These are phyloP conservation scores for Tenthredo scrophulariae DNA, from an alignment of 2,888 invertebrate genomes.

Conservation along the genomic window DNA sequence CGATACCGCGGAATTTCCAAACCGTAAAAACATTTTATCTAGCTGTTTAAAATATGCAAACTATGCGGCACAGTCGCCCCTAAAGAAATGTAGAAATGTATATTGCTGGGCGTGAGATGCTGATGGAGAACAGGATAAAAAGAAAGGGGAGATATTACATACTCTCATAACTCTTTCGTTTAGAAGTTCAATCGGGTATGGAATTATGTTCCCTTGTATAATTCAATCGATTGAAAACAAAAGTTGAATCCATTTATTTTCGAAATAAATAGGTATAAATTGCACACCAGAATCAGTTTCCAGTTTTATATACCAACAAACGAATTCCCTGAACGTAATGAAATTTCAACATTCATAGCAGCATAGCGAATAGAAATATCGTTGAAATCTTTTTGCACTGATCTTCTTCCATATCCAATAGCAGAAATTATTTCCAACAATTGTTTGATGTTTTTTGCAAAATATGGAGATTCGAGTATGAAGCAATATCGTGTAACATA, in stretches of 20 bases:
- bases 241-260: not conserved
- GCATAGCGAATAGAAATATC: not conserved
- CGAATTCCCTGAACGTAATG: not conserved
- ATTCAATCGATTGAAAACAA: not conserved
- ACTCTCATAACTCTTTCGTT: not conserved
- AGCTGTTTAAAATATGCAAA: conserved; percentile 52
- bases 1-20: conserved; percentile 35
- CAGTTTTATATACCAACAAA: not conserved
- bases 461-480: not conserved
- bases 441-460: not conserved
- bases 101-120: conserved; percentile 25
- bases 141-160: not conserved
- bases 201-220: not conserved
- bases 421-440: not conserved
- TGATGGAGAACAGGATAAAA: conserved; percentile 19
- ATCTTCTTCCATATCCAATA: not conserved
- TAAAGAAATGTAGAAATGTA: conserved; percentile 5
- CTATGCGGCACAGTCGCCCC: conserved; percentile 21
- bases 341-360: not conserved
- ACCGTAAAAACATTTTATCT: conserved; percentile 40
- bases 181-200: not conserved
- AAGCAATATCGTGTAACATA: not conserved
- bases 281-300: not conserved
- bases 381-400: not conserved
- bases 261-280: not conserved